Evolutionary conservation across 2,797 vertebrate species (phyloP), one percentile per base, ranked within the genome.

Genomic region (Balearica regulorum): DNA sequence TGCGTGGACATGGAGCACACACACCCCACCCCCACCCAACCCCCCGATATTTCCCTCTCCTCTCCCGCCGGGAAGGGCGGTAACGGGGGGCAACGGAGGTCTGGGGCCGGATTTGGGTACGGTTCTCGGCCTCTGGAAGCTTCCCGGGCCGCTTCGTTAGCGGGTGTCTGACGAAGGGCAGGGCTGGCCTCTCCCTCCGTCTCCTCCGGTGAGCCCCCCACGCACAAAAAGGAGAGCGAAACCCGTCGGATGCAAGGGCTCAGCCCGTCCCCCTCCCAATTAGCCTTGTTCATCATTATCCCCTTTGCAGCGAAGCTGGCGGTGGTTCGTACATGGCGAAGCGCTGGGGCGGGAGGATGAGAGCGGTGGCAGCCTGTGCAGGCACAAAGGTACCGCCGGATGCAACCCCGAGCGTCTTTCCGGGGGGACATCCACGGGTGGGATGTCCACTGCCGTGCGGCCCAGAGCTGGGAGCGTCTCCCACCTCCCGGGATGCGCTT

Each of bases 41-140:
- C 35, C 24, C 43, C 10, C 24, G 10, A 7, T 29, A 5, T 41
- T 35, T 13, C 62, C 73, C 26, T 60, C 21, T 26, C n/a, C 12
- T 20, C 6, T 48, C 20, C 46, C 20, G 41, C 60, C 9, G 68
- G 58, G 53, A 22, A 48, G 75, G 75, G 65, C 16, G 65, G 57
- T 29, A 25, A 3, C 22, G 44, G 39, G 48, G 48, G 58, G 8
- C 6, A 16, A 10, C 8, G 20, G 44, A 5, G 62, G 24, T 48
- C 22, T 13, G 5, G 11, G 44, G 46, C 6, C 13, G 39, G 39
- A 17, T 46, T 46, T 9, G 48, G 43, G 5, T 16, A 16, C 4
- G 33, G 43, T 4, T 21, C 16, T 83, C 9, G 19, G 81, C 77
- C 91, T 91, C 91, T 83, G 77, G 89, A 95, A 91, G 43, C 91